A percentile compares a stretch with the other conserved stretches of the same genome.
Conservation (phyloP, 2,797 vertebrate genomes). For the Kryptolebias ocellatus region DNA sequence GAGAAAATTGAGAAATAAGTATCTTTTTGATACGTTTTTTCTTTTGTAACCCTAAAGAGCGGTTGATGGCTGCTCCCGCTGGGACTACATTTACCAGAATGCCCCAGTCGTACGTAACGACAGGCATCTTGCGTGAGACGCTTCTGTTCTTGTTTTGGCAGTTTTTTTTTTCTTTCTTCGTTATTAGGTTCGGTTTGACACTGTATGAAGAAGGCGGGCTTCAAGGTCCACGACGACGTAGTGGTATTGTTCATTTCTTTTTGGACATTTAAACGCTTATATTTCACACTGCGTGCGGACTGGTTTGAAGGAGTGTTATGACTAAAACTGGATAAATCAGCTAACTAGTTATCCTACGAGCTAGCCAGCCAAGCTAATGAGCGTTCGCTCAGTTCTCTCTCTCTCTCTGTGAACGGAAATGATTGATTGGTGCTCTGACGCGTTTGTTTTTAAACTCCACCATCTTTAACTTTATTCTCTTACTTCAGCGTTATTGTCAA, state of each 20-base stretch:
- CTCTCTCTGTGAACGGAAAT: slow-evolving; percentile 54
- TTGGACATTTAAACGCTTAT: not conserved
- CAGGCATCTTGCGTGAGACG: slow-evolving; percentile 40
- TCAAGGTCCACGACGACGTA: slow-evolving; percentile 22
- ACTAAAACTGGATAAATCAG: slow-evolving; percentile 39
- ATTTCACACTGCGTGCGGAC: not conserved
- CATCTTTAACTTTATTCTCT: not conserved
- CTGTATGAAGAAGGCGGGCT: slow-evolving; percentile 40
- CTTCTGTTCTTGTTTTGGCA: slow-evolving; percentile 79
- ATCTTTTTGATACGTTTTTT: too few relatives aligned
- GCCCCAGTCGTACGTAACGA: not conserved
- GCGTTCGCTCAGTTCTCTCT: slow-evolving; percentile 50
- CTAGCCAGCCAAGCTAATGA: slow-evolving; percentile 55
- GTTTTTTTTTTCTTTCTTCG: slow-evolving; percentile 71
- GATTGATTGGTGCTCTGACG: slow-evolving; percentile 17
- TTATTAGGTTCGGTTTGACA: slow-evolving; percentile 64
- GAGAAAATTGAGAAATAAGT: too few relatives aligned
- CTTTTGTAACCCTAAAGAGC: too few relatives aligned
- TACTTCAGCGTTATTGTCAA: slow-evolving; percentile 7
- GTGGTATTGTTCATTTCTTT: slow-evolving; percentile 47
- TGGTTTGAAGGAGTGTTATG: slow-evolving; percentile 11
- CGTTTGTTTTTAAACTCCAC: slow-evolving; percentile 22
- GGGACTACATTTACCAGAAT: slow-evolving; percentile 62
- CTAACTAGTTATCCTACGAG: slow-evolving; percentile 57
- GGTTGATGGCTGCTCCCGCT: not conserved